These are phyloP conservation scores for Metopolophium dirhodum DNA, from an alignment of 1,140 invertebrate genomes.

Conservation along the genomic window DNA sequence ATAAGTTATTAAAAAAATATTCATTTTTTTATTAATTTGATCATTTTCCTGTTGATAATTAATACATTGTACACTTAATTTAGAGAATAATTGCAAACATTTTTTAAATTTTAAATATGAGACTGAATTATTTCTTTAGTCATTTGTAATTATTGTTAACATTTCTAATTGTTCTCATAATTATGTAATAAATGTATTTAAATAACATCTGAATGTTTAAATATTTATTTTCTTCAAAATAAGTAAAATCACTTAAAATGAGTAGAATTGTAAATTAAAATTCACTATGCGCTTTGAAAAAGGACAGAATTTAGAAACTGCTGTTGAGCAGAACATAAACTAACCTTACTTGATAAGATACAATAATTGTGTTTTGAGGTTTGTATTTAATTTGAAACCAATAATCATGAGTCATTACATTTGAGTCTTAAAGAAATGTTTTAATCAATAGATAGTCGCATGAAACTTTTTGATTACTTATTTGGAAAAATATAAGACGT, in stretches of 20 bases:
- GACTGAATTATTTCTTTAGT: constrained; percentile 41
- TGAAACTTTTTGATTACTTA: neutral
- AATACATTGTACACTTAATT: neutral
- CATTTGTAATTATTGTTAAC: constrained; percentile 22
- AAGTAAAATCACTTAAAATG: neutral
- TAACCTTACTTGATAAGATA: neutral
- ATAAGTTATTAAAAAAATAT: neutral
- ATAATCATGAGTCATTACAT: no score
- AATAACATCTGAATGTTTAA: neutral
- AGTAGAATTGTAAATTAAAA: neutral
- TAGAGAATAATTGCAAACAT: neutral
- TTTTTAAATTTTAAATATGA: neutral
- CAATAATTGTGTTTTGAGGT: neutral
- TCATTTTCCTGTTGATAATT: neutral
- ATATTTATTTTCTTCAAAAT: neutral
- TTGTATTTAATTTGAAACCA: neutral
- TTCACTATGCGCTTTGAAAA: no score
- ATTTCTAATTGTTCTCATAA: neutral
- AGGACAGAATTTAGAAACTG: neutral
- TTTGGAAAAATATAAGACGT: no score
- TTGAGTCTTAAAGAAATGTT: neutral
- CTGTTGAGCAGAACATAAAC: neutral
- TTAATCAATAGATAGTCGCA: neutral
- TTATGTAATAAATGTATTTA: constrained; percentile 17
- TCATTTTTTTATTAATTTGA: neutral